These are phyloP conservation scores for Tokudaia muenninki DNA, from an alignment of 2,797 vertebrate genomes.

Conservation along the genomic window DNA sequence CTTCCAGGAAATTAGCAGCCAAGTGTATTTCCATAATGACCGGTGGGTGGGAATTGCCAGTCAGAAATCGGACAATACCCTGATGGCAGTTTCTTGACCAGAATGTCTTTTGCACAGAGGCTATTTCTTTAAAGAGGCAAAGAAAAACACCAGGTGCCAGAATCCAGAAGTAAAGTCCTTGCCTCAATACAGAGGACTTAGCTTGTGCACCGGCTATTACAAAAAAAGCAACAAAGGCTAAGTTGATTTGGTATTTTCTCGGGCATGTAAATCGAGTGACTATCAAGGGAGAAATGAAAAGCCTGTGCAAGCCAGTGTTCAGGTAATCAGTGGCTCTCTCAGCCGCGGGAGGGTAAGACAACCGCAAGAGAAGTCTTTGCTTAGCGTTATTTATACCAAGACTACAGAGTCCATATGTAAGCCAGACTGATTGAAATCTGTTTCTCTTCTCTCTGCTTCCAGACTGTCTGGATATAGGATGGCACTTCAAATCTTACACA, in stretches of 20 bases:
- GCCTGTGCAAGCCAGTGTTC: constrained; percentile 45
- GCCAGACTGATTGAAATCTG: constrained; percentile 25
- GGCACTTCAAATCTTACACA: constrained; percentile 61
- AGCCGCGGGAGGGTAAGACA: not conserved
- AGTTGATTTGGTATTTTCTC: constrained; percentile 57
- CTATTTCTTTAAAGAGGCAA: constrained; percentile 75
- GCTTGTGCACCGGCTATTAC: not conserved
- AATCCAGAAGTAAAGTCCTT: constrained; percentile 59
- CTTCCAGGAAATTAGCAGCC: constrained; percentile 92
- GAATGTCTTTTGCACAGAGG: constrained; percentile 87
- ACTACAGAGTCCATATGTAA: constrained; percentile 7
- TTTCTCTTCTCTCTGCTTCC: constrained; percentile 60
- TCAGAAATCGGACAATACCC: constrained; percentile 89
- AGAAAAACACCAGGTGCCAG: constrained; percentile 30
- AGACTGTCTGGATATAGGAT: constrained; percentile 50
- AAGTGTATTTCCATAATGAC: constrained; percentile 90
- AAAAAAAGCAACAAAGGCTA: constrained; percentile 72
- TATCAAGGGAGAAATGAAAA: constrained; percentile 62
- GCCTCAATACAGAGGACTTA: constrained; percentile 17
- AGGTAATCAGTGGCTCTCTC: constrained; percentile 11
- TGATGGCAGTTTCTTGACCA: constrained; percentile 88
- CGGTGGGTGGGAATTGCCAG: constrained; percentile 90
- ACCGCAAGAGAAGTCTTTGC: constrained; percentile 22
- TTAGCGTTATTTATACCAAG: constrained; percentile 55
- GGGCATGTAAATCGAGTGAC: constrained; percentile 38